These are phyloP conservation scores for Drosophila kanapiae DNA, from an alignment of 1,140 invertebrate genomes.

Conservation along the genomic window DNA sequence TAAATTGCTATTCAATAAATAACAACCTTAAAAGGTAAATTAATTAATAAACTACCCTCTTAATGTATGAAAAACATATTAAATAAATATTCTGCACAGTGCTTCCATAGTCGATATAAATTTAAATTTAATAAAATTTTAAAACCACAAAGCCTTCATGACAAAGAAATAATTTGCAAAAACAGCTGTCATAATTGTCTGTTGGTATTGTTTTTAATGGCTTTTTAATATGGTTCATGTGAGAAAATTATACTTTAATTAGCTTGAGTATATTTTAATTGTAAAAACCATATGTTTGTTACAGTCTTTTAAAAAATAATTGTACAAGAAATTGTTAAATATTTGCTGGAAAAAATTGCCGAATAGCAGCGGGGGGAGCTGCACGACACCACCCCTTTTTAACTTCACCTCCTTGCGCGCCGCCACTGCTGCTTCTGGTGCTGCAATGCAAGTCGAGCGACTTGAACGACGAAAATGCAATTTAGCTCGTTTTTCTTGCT, in stretches of 20 bases:
- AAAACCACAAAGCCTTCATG: constrained; percentile 2
- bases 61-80: neutral
- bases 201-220: constrained; percentile 8
- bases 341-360: too few species aligned
- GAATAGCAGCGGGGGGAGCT: neutral
- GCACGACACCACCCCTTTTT: neutral
- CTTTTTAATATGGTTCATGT: constrained; percentile 5
- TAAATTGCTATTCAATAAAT: too few species aligned
- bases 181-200: constrained; percentile 13
- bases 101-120: neutral
- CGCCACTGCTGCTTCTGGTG: constrained; percentile 45
- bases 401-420: constrained; percentile 10
- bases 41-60: too few species aligned
- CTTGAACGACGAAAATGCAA: constrained; percentile 77
- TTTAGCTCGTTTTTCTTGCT: constrained; percentile 82
- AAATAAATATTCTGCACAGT: neutral
- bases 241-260: constrained; percentile 12
- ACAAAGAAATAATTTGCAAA: constrained; percentile 6
- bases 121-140: neutral
- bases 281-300: neutral
- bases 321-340: neutral
- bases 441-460: constrained; percentile 55
- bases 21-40: too few species aligned
- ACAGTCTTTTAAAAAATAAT: neutral
- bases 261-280: constrained; percentile 2